These are phyloP conservation scores for Belonocnema kinseyi DNA, from an alignment of 1,140 invertebrate species.

Conservation along the genomic window DNA sequence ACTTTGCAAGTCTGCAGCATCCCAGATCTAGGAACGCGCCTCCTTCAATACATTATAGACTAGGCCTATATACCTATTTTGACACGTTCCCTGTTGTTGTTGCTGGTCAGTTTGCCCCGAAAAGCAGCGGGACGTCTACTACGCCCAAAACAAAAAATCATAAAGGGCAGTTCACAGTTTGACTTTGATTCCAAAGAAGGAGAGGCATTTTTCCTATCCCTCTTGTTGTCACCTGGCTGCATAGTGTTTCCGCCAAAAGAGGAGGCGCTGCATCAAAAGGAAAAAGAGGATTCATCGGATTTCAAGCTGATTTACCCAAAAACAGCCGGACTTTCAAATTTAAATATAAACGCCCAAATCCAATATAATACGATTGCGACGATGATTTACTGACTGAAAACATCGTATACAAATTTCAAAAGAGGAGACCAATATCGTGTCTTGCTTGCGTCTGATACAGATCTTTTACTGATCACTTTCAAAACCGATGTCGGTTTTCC, in stretches of 20 bases:
- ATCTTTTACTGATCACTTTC: neutral
- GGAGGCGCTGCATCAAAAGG: slow-evolving; percentile 45
- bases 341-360: slow-evolving; percentile 3
- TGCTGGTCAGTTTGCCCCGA: slow-evolving; percentile 60
- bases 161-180: slow-evolving; percentile 53
- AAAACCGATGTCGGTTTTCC: neutral
- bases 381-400: slow-evolving; percentile 6
- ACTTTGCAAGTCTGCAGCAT: slow-evolving; percentile 31
- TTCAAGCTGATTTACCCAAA: neutral
- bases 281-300: neutral
- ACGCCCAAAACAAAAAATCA: slow-evolving; percentile 56
- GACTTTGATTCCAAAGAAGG: slow-evolving; percentile 51
- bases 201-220: slow-evolving; percentile 53
- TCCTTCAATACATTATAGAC: slow-evolving; percentile 23
- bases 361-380: neutral
- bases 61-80: slow-evolving; percentile 63
- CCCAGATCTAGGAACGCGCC: slow-evolving; percentile 44
- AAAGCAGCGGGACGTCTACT: slow-evolving; percentile 65
- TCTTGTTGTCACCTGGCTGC: slow-evolving; percentile 56
- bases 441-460: neutral
- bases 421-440: neutral
- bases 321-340: neutral
- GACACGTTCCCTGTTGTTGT: slow-evolving; percentile 66
- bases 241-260: neutral
- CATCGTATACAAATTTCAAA: neutral